Base-by-base conservation (phyloP, 2,113 vertebrate species). In the Notothenia coriiceps region DNA sequence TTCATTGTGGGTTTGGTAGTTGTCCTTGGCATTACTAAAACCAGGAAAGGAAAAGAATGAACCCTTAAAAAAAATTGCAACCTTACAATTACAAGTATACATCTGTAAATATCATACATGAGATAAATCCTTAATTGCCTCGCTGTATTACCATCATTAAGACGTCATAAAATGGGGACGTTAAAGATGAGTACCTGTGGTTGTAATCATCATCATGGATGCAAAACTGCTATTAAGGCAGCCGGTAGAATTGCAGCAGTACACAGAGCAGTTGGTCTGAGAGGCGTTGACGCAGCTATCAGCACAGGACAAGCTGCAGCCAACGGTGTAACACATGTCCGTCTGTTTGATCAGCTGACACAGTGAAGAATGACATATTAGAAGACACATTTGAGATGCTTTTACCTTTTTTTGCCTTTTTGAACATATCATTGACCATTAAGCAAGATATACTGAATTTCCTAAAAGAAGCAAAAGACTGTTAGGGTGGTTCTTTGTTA, bases 221-320 rank as follows among this genome's bases (percentile, higher is more conserved):
- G 65, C 71, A 0, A 95, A 77, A 0, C 7, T 92, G 60, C 63
- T 47, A 0, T 76, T 91, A 83, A 96, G 90, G 88, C 96, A 97
- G 74, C 73, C 90, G 0, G 93, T 78, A 2, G 74, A 46, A 12
- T 77, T 18, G 49, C 95, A 96, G 89, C 96, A 96, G 12, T 81
- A 71, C 62, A 94, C 49, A 11, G 80, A 51, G 14, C 96, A 96
- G 29, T 60, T 88, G 40, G 13, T 69, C 22, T 61, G 52, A 5
- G 86, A 91, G 67, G 13, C 0, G 1, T 86, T 82, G 20, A 10
- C 10, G 51, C 95, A 97, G 33, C 14, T 50, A 59, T 13, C 57
- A 80, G 57, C 69, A 0, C 29, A 59, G 0, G 50, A 73, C 1
- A 0, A 7, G 1, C 49, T 35, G 18, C 95, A 96, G 0, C 40